Evolutionary conservation across 1,140 invertebrate species (phyloP), one percentile per base, ranked within the genome.

Genomic region (Tetramorium alpestre): DNA sequence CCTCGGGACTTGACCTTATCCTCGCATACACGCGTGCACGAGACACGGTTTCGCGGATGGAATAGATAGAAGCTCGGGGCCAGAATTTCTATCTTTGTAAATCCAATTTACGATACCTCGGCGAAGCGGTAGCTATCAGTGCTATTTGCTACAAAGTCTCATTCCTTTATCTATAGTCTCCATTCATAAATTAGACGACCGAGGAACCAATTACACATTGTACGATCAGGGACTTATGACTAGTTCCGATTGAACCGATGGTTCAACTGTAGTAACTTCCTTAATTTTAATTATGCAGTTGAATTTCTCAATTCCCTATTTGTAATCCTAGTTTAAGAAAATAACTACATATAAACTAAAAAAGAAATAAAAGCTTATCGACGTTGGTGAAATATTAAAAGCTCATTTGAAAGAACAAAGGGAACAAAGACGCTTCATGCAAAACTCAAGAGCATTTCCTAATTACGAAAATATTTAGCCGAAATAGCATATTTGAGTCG

Each of bases 21-120:
- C 76, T 78, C 38, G 44, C 10, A 6, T 22, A 47, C 58, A 64
- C 28, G 11, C 41, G 60, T 18, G 11, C 44, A 51, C n/a, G 44
- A 38, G 44, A 80, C 25, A 33, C 16, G 18, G 44, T 6, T 6
- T 64, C 44, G 44, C 7, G 13, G 44, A 51, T 44, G 13, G 60
- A 80, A 67, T 80, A 67, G 60, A 47, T 49, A 51, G 47, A 38
- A 51, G 49, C 58, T 78, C 33, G 60, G 28, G 3, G 33, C 64
- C 28, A 38, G 28, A 44, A 51, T 80, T 80, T 80, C 77, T 49
- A 80, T n/a, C 33, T 54, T 67, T 22, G 62, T 69, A 69, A 77
- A 81, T 54, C 77, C 49, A 81, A 81, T 81, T 69, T 49, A 81
- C n/a, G 22, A 69, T 77, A 44, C 73, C 16, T 69, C 38, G 60